phyloP scores from a whole-genome alignment of 2,888 invertebrate genomes.

The Melinaea menophilus region DNA sequence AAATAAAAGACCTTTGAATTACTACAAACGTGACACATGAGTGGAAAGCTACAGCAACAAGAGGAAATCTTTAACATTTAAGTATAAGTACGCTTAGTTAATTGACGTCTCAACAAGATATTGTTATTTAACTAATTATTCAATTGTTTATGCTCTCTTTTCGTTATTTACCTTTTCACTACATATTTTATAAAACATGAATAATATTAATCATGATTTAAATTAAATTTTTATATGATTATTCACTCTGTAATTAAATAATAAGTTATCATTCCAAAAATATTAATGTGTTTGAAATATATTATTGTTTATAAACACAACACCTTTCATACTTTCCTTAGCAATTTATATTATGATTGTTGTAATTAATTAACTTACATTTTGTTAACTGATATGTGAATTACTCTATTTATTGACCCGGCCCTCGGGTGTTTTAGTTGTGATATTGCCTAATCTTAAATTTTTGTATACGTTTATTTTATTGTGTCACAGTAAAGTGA shows the following conservation, averaged over 20 bases:
- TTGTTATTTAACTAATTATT: conserved; percentile 12
- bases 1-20: conserved; percentile 1
- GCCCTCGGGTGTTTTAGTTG: conserved; percentile 67
- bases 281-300: conserved; percentile 9
- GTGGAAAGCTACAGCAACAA: not conserved
- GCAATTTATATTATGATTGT: conserved; percentile 8
- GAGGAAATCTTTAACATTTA: not conserved
- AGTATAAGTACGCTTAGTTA: not conserved
- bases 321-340: conserved; percentile 1
- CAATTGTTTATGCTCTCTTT: conserved; percentile 10
- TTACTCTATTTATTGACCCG: conserved; percentile 43
- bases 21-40: not conserved
- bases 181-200: not conserved
- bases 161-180: not conserved
- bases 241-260: conserved; percentile 5
- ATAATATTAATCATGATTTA: not conserved
- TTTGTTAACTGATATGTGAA: conserved; percentile 13
- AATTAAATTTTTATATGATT: not conserved
- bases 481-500: conserved; percentile 60
- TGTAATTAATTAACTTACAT: conserved; percentile 5
- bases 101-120: conserved; percentile 1
- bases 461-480: conserved; percentile 76
- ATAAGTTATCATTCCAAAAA: conserved; percentile 25
- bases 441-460: conserved; percentile 74
- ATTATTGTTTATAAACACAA: conserved; percentile 11